Evolutionary conservation across 2,797 vertebrate genomes (phyloP), one percentile per base, ranked within the genome.

Genomic region (Hephaestus fuliginosus): DNA sequence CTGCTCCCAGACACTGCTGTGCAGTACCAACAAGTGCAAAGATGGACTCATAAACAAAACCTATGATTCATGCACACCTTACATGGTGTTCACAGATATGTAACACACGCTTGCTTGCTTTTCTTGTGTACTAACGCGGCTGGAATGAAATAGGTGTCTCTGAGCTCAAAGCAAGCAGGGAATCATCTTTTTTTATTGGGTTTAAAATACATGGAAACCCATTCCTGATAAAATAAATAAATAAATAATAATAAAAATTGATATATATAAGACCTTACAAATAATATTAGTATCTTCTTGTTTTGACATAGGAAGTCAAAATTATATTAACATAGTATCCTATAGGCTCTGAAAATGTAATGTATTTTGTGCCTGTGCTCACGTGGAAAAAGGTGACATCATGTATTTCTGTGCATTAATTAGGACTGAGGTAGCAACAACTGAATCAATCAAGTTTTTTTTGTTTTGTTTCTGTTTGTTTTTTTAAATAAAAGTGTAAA

Each of bases 1-100:
- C 62, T 75, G 81, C 84, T 79, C 63, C 77, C 14, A 73, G 56
- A 76, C 44, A 63, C 62, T 10, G 64, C 74, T 71, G 70, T 25
- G 67, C 55, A 14, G 36, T 5, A 41, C 60, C 51, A 64, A 65
- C 77, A 76, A 82, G 53, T 48, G 43, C 60, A 51, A 43, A 25
- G 41, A 70, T 5, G 15, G 58, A 80, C 63, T 74, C 69, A 52
- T 77, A 86, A 70, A 64, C 63, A 49, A 57, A 53, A 63, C 12
- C 17, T 58, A 51, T 70, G 87, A 82, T 66, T 87, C 78, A 82
- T 49, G 36, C 63, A 22, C 10, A 33, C 5, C 7, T 41, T 33
- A 17, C 30, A n/a, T 25, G 30, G 70, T 46, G 36, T 75, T 70
- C 62, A 9, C 49, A 70, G 60, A 83, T 56, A 60, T 70, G 14